Conservation (phyloP, 2,113 vertebrate genomes). For the Notothenia rossii region DNA sequence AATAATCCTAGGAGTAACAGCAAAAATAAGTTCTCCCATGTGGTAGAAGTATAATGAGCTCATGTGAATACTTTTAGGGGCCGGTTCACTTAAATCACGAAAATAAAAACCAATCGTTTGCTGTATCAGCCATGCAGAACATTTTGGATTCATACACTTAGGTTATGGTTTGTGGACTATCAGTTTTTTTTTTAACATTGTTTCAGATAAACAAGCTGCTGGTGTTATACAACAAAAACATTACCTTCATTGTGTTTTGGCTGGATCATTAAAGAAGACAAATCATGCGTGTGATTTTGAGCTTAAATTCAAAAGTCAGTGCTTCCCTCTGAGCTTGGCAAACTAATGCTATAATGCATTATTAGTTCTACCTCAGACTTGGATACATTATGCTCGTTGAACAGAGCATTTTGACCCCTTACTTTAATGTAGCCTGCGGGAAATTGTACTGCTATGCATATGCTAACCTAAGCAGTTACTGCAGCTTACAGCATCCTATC, state of each 20-base stretch:
- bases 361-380: constrained; percentile 16
- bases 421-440: background rate
- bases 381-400: constrained; percentile 32
- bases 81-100: background rate
- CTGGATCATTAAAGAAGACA: background rate
- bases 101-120: background rate
- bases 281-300: background rate
- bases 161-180: background rate
- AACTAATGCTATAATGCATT: background rate
- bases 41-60: background rate
- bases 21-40: background rate
- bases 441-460: constrained; percentile 20
- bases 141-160: background rate
- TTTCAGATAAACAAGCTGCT: too few relatives aligned
- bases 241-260: too few relatives aligned
- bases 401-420: constrained; percentile 37
- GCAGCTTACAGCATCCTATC: constrained; percentile 50
- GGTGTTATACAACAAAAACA: too few relatives aligned
- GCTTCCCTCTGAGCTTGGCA: background rate
- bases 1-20: background rate
- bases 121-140: background rate
- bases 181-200: background rate
- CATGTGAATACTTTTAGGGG: background rate
- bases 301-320: background rate
- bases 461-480: constrained; percentile 56